phyloP scores from a whole-genome alignment of 2,113 vertebrate species.

The Propithecus coquereli region DNA sequence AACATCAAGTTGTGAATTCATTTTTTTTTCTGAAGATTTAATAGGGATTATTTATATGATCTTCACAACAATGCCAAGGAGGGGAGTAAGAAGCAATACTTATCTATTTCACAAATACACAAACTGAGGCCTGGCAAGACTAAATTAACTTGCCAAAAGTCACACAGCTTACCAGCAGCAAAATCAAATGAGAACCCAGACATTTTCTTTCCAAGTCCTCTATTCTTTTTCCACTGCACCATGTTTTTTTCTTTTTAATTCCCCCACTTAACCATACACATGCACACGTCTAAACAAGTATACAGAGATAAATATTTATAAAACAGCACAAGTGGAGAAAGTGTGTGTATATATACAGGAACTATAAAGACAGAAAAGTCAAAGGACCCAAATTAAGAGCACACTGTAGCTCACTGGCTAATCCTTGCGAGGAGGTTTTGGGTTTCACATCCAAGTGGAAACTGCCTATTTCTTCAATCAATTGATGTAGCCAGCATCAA shows the following conservation, averaged over 20 bases:
- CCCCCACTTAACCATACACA: neutral
- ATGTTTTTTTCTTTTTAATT: constrained; percentile 19
- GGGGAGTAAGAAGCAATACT: neutral
- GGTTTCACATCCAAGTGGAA: constrained; percentile 20
- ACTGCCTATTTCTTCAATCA: neutral
- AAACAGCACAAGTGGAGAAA: neutral
- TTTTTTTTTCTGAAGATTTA: constrained; percentile 43
- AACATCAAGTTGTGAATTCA: neutral
- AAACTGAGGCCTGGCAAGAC: neutral
- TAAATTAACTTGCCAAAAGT: constrained; percentile 39
- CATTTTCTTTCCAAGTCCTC: neutral
- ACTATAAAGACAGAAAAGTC: constrained; percentile 23
- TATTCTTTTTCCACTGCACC: neutral
- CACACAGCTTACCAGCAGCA: neutral
- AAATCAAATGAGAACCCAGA: constrained; percentile 30
- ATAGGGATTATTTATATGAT: constrained; percentile 32
- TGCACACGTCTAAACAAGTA: neutral
- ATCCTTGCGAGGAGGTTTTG: neutral
- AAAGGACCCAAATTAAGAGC: constrained; percentile 38
- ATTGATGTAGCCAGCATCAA: constrained; percentile 2
- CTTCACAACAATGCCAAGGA: constrained; percentile 14
- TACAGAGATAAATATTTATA: constrained; percentile 26
- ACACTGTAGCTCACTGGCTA: neutral
- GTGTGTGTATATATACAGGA: neutral
- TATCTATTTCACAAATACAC: constrained; percentile 10